Percentiles rank a stretch among this genome's conserved stretches.
Conservation (phyloP, 2,113 vertebrate genomes). For the Macrotis lagotis region DNA sequence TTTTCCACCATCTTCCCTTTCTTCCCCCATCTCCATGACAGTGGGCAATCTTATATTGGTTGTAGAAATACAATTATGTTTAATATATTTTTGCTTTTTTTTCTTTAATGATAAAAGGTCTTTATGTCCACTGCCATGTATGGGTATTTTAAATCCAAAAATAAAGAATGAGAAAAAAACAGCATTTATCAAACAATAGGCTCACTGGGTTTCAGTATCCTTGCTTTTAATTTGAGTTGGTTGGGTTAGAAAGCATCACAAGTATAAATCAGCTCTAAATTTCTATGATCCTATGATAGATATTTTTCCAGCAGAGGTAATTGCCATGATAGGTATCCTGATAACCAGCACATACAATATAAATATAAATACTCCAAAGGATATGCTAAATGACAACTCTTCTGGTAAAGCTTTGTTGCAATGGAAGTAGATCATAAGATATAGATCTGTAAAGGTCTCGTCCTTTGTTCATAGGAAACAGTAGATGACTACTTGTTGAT, state of each 20-base stretch:
- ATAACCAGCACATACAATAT: neutral
- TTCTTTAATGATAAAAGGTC: constrained; percentile 23
- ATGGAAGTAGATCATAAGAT: neutral
- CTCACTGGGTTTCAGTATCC: neutral
- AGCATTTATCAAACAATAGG: neutral
- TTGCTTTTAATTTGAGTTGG: neutral
- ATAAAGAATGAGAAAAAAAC: neutral
- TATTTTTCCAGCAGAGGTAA: neutral
- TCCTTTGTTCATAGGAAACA: neutral
- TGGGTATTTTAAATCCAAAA: neutral
- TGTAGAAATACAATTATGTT: too few species aligned
- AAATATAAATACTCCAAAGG: neutral
- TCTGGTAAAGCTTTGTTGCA: neutral
- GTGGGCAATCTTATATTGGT: too few species aligned
- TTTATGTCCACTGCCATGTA: neutral
- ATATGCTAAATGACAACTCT: neutral
- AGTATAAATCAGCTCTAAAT: neutral
- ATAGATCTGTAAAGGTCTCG: neutral
- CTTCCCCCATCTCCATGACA: too few species aligned
- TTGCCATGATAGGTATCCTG: neutral
- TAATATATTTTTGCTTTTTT: too few species aligned
- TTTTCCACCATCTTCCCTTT: too few species aligned
- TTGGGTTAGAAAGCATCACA: neutral
- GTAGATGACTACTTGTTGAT: neutral
- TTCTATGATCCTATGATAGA: neutral